A percentile compares a stretch with the other conserved stretches of the same genome.
These are phyloP conservation scores for Fragum fragum DNA, from an alignment of 2,888 invertebrate species.

Conservation along the genomic window DNA sequence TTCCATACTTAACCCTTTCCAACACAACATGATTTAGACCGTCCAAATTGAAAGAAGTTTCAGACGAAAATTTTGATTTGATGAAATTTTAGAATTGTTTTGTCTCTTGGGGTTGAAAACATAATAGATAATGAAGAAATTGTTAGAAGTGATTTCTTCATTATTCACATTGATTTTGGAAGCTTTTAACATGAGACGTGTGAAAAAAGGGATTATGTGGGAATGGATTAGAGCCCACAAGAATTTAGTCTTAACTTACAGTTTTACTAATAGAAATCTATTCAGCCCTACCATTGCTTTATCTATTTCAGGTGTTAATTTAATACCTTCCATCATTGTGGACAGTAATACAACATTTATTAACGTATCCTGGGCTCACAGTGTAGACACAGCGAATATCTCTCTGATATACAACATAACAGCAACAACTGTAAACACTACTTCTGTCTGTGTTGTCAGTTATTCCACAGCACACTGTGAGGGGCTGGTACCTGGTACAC, in stretches of 20 bases:
- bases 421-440: neutral
- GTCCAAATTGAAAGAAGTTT: too few species aligned
- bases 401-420: slow-evolving; percentile 3
- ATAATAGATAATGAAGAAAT: too few species aligned
- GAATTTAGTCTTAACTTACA: neutral
- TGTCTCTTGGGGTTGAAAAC: too few species aligned
- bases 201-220: neutral
- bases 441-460: neutral
- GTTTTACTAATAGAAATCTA: neutral
- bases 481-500: slow-evolving; percentile 8
- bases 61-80: too few species aligned
- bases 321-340: neutral
- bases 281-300: neutral
- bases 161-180: too few species aligned
- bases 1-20: too few species aligned
- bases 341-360: neutral
- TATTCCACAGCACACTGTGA: neutral
- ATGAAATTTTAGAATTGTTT: too few species aligned
- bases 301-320: neutral
- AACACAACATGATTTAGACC: too few species aligned
- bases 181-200: too few species aligned
- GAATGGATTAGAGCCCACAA: neutral
- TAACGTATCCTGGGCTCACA: neutral
- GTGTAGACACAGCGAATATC: neutral
- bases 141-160: too few species aligned